These are phyloP conservation scores for Chironomus tentans DNA, from an alignment of 2,888 invertebrate genomes.

Conservation along the genomic window DNA sequence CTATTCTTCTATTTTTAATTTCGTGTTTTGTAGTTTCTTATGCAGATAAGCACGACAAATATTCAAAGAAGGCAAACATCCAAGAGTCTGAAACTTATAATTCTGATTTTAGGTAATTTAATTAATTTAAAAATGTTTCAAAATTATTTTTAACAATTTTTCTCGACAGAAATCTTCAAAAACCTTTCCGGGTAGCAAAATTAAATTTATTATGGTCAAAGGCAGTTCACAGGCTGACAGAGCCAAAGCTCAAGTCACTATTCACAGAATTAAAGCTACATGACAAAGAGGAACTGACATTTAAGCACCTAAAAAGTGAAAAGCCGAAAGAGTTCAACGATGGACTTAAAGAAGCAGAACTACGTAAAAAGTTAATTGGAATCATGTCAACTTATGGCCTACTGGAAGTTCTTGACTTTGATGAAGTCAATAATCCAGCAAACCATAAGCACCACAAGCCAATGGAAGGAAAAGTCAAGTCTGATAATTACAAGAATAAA, in stretches of 20 bases:
- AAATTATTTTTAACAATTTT: not conserved
- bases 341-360: slow-evolving; percentile 69
- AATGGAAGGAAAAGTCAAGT: slow-evolving; percentile 12
- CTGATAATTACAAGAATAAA: slow-evolving; percentile 57
- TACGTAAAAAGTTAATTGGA: slow-evolving; percentile 68
- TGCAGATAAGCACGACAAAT: slow-evolving; percentile 4
- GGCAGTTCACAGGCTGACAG: slow-evolving; percentile 76
- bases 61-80: slow-evolving; percentile 21
- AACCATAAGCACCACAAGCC: slow-evolving; percentile 35
- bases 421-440: slow-evolving; percentile 48
- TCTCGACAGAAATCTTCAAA: slow-evolving; percentile 52
- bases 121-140: not conserved
- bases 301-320: slow-evolving; percentile 72
- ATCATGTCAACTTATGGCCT: slow-evolving; percentile 76
- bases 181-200: slow-evolving; percentile 85
- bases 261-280: slow-evolving; percentile 85
- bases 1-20: too few species aligned
- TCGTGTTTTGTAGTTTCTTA: too few species aligned
- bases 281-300: slow-evolving; percentile 82
- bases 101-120: slow-evolving; percentile 14
- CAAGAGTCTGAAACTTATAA: slow-evolving; percentile 1
- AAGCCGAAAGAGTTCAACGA: slow-evolving; percentile 60
- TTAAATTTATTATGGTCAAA: slow-evolving; percentile 83
- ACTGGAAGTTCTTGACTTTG: slow-evolving; percentile 68
- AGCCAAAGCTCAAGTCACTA: slow-evolving; percentile 73